Conservation (phyloP, 2,113 vertebrate genomes). For the Phycodurus eques region DNA sequence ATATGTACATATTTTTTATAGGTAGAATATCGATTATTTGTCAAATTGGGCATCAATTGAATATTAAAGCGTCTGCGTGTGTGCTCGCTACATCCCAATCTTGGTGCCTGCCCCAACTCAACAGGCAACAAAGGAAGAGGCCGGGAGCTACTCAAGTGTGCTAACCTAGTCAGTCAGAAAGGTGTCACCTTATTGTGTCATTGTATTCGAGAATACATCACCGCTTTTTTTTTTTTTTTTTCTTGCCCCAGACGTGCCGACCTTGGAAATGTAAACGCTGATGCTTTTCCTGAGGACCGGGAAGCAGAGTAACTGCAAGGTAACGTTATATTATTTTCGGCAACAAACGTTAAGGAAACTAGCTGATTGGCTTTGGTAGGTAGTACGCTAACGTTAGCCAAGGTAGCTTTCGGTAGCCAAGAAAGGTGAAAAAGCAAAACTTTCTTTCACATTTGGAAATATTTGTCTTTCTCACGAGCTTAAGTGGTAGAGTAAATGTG, state of each 20-base stretch:
- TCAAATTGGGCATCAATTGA: background rate
- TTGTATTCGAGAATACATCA: background rate
- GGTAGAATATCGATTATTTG: background rate
- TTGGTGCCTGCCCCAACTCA: constrained; percentile 71
- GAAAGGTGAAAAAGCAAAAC: constrained; percentile 29
- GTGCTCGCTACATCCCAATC: background rate
- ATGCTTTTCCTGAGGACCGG: background rate
- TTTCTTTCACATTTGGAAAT: constrained; percentile 6
- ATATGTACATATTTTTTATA: background rate
- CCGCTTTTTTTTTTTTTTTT: background rate
- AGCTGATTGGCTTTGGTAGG: constrained; percentile 40
- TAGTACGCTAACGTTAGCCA: constrained; percentile 39
- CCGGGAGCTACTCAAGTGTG: constrained; percentile 60
- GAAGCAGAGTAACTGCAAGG: constrained; percentile 20
- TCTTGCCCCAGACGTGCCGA: background rate
- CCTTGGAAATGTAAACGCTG: background rate
- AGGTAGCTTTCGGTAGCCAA: constrained; percentile 49
- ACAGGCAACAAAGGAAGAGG: constrained; percentile 75
- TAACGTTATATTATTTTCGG: constrained; percentile 42
- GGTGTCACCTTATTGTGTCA: constrained; percentile 34
- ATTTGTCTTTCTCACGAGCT: background rate
- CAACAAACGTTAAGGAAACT: constrained; percentile 44
- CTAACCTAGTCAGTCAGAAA: constrained; percentile 41
- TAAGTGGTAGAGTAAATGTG: constrained; percentile 11
- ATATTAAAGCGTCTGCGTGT: constrained; percentile 21